These are phyloP conservation scores for Drosophila asahinai DNA, from an alignment of 1,140 invertebrate genomes.

Conservation along the genomic window DNA sequence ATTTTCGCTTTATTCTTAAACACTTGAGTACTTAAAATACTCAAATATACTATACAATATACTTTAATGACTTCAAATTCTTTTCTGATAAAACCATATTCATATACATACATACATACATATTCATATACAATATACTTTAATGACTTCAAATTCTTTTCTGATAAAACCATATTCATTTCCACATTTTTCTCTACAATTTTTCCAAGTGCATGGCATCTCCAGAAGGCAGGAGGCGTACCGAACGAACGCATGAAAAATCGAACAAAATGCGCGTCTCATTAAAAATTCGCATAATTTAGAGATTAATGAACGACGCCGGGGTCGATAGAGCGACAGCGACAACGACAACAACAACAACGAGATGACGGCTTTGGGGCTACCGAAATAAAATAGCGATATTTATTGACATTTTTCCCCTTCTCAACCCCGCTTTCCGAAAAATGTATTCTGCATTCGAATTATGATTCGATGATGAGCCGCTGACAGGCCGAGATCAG, in stretches of 20 bases:
- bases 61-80: no score
- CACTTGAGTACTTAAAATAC: no score
- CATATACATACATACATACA: no score
- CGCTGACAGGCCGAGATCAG: constrained; percentile 51
- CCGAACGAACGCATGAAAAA: constrained; percentile 67
- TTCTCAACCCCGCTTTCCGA: neutral
- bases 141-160: neutral
- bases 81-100: no score
- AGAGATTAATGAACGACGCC: constrained; percentile 77
- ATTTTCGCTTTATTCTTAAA: no score
- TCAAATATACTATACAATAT: no score
- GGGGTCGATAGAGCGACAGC: constrained; percentile 51
- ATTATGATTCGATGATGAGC: constrained; percentile 65
- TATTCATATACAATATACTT: no score
- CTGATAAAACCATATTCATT: neutral
- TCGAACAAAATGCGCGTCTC: constrained; percentile 81
- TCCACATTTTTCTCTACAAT: neutral
- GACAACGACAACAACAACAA: constrained; percentile 58
- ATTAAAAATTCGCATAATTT: constrained; percentile 84
- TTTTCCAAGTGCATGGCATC: constrained; percentile 26
- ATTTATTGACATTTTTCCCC: constrained; percentile 63
- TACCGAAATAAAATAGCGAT: constrained; percentile 81
- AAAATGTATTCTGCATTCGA: constrained; percentile 36
- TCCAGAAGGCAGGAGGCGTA: constrained; percentile 16
- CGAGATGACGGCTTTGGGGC: constrained; percentile 57